phyloP scores from a whole-genome alignment of 2,797 vertebrate species.

The Pteronotus mesoamericanus region DNA sequence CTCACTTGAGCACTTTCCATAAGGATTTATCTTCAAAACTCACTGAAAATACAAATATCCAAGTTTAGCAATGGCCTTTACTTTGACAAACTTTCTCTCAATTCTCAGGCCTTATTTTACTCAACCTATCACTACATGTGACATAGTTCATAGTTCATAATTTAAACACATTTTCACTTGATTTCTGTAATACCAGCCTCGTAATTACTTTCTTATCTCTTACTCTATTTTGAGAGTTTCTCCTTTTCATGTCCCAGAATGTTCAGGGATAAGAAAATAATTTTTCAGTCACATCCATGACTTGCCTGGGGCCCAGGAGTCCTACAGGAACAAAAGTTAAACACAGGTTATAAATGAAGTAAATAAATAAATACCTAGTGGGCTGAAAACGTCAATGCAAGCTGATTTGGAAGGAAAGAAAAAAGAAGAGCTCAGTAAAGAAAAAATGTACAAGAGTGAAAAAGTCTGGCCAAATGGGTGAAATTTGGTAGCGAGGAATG shows the following conservation, averaged over 20 bases:
- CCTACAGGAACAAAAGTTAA: neutral
- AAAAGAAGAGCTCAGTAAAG: neutral
- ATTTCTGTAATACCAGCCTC: neutral
- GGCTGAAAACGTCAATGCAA: neutral
- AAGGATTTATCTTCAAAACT: neutral
- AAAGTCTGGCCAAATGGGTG: neutral
- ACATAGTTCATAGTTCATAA: neutral
- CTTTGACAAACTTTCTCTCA: neutral
- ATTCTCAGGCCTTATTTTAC: neutral
- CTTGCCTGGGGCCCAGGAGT: neutral
- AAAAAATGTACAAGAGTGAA: neutral
- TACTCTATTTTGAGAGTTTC: neutral
- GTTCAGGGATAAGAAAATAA: neutral
- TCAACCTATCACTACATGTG: neutral
- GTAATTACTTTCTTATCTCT: neutral
- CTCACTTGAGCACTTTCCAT: neutral
- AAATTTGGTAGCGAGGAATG: neutral
- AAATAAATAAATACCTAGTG: neutral
- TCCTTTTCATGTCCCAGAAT: neutral
- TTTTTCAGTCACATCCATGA: neutral
- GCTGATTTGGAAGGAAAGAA: neutral
- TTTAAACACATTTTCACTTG: neutral
- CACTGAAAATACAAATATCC: neutral
- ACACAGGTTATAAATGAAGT: neutral
- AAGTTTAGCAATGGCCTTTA: neutral